Conservation (phyloP, 2,888 invertebrate species). For the Hymenopus coronatus region DNA sequence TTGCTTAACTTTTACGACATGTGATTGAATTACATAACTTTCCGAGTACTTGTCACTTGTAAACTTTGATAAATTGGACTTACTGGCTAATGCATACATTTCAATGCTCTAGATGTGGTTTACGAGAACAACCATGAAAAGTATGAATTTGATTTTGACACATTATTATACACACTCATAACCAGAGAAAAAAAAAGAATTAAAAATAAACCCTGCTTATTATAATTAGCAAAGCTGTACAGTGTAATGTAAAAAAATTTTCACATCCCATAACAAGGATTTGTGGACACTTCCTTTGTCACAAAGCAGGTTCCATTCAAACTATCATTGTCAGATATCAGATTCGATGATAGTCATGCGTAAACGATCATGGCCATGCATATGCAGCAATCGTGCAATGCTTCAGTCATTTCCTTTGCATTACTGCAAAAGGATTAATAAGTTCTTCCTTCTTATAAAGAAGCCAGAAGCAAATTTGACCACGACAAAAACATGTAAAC, state of each 20-base stretch:
- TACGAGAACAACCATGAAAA: slow-evolving; percentile 17
- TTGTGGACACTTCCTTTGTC: not conserved
- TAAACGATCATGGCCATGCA: slow-evolving; percentile 1
- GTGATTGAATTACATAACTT: slow-evolving; percentile 14
- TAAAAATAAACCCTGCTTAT: not conserved
- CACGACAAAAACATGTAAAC: slow-evolving; percentile 26
- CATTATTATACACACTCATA: slow-evolving; percentile 15
- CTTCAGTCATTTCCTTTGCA: not conserved
- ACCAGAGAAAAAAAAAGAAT: not conserved
- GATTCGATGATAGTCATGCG: slow-evolving; percentile 14
- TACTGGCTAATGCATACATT: not conserved
- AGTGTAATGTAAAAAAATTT: not conserved
- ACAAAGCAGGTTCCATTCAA: slow-evolving; percentile 12
- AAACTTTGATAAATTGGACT: slow-evolving; percentile 6
- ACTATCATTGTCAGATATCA: slow-evolving; percentile 5
- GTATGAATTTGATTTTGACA: slow-evolving; percentile 3
- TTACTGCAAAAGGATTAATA: not conserved
- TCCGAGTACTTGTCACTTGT: not conserved
- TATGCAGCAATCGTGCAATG: not conserved
- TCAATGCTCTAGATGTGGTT: not conserved
- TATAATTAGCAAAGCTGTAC: slow-evolving; percentile 15
- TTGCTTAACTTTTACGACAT: slow-evolving; percentile 21
- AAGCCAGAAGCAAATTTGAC: not conserved
- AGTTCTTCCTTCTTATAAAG: not conserved
- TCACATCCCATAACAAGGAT: slow-evolving; percentile 3